Percentiles rank a stretch among this genome's conserved stretches.
Evolutionary conservation across 2,888 invertebrate genomes (phyloP).

Genomic region (Apodemia zela): DNA sequence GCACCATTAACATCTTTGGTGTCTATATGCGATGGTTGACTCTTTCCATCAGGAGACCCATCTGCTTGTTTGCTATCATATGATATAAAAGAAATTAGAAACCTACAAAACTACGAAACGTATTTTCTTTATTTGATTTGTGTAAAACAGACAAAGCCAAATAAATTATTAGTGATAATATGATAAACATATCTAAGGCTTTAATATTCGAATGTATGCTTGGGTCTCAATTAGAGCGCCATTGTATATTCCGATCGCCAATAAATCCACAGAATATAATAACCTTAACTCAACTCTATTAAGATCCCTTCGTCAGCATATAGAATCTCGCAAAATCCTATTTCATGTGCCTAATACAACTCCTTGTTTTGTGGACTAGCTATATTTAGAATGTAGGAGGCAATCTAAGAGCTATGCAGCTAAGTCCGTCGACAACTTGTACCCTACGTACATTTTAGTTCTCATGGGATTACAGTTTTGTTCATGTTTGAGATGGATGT

Average conservation of each 20-base stretch:
- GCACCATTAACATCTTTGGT: too few relatives aligned
- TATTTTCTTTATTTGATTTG: too few relatives aligned
- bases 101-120: too few relatives aligned
- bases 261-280: slow-evolving; percentile 43
- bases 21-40: too few relatives aligned
- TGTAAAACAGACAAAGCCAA: too few relatives aligned
- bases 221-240: slow-evolving; percentile 40
- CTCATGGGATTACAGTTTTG: slow-evolving; percentile 52
- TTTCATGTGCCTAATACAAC: slow-evolving; percentile 60
- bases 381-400: slow-evolving; percentile 68
- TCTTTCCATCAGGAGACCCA: too few relatives aligned
- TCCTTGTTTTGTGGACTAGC: slow-evolving; percentile 61
- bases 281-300: slow-evolving; percentile 47
- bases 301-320: slow-evolving; percentile 44
- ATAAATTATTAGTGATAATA: neutral
- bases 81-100: too few relatives aligned
- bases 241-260: slow-evolving; percentile 41
- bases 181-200: slow-evolving; percentile 18
- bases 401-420: slow-evolving; percentile 76
- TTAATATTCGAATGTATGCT: slow-evolving; percentile 25
- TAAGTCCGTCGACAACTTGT: slow-evolving; percentile 52
- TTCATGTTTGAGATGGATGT: slow-evolving; percentile 36
- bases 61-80: too few relatives aligned
- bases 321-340: slow-evolving; percentile 47
- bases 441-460: slow-evolving; percentile 63